phyloP scores from a whole-genome alignment of 2,888 invertebrate genomes.

The Zhengitettix transpicula region DNA sequence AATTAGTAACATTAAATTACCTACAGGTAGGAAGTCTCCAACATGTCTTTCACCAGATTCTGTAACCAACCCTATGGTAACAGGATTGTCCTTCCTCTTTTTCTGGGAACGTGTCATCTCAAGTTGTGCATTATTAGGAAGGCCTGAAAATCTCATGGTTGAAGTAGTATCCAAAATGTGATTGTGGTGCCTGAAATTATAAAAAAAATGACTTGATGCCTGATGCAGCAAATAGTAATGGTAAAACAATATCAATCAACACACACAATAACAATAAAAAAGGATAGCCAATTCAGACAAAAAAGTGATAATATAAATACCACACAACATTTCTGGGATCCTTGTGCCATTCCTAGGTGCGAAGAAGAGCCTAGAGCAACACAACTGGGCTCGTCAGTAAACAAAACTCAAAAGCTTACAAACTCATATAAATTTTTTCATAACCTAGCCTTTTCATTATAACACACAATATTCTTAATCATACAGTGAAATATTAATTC shows the following conservation, averaged over 20 bases:
- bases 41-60: conserved; percentile 51
- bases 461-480: no score
- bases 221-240: no score
- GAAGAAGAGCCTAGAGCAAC: no score
- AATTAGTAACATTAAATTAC: conserved; percentile 12
- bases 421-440: no score
- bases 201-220: neutral
- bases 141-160: conserved; percentile 65
- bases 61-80: conserved; percentile 59
- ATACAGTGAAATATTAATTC: no score
- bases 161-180: conserved; percentile 58
- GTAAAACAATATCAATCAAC: neutral
- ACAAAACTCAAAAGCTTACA: no score
- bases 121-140: conserved; percentile 79
- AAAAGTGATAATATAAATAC: no score
- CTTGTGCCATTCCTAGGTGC: no score
- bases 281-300: no score
- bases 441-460: no score
- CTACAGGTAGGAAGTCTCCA: conserved; percentile 38
- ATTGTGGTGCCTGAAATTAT: conserved; percentile 46
- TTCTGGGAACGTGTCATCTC: conserved; percentile 60
- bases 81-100: conserved; percentile 42
- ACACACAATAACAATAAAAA: neutral
- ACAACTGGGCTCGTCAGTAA: no score
- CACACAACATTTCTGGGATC: no score